Evolutionary conservation across 1,140 invertebrate genomes (phyloP), one percentile per base, ranked within the genome.

Genomic region (Pogonus chalceus): DNA sequence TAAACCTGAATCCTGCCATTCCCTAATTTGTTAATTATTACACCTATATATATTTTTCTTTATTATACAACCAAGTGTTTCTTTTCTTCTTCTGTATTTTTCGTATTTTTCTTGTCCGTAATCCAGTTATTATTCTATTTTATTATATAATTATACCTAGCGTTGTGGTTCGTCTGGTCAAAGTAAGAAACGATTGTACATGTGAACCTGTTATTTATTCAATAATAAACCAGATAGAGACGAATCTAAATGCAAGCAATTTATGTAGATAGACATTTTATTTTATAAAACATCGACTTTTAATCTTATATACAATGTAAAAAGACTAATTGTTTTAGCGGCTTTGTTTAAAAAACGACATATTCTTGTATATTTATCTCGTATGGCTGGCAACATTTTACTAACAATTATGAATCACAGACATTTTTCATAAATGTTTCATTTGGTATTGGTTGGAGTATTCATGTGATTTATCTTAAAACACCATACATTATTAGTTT

Each of bases 271-370:
- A 43, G 9, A 43, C 9, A 43, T 43, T 43, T 43, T 43, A 43
- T 43, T 43, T 43, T 43, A 43, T 12, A 12, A 43, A 43, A 43
- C 37, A 43, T 43, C 37, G 37, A 43, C 18, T 43, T 31, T 43
- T 43, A 43, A 43, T 10, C 37, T 43, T 43, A 43, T 43, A 43
- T 43, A 43, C 37, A 43, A 10, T 43, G 37, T 43, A 43, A 43
- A 43, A 43, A 43, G 37, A 43, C 37, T 43, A 43, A 43, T 43
- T 43, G 37, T 43, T 43, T 43, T 43, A 43, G 37, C 37, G 18
- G 37, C 37, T 43, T 43, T 43, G 37, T 43, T 43, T 43, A 43
- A 31, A 43, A 43, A 10, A 43, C 37, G 37, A 43, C 18, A 43
- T 10, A 43, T 16, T 43, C 37, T 43, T 43, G 37, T 43, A 43